phyloP scores from a whole-genome alignment of 2,888 invertebrate species.

The Trichopoda pennipes region DNA sequence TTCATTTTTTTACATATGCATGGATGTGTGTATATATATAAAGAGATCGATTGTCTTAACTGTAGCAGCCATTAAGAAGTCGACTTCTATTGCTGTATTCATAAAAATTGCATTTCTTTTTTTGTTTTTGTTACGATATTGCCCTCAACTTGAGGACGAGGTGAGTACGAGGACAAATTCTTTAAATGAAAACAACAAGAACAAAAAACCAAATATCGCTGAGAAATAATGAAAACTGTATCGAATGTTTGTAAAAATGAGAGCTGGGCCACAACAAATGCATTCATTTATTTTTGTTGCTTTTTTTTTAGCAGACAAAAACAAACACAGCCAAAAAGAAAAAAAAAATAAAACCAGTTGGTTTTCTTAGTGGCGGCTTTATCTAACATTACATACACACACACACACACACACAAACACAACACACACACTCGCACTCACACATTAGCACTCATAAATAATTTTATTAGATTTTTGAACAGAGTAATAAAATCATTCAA shows the following conservation, averaged over 20 bases:
- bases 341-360: slow-evolving; percentile 33
- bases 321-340: neutral
- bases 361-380: slow-evolving; percentile 19
- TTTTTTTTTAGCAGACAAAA: slow-evolving; percentile 47
- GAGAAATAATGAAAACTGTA: slow-evolving; percentile 31
- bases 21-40: too few relatives aligned
- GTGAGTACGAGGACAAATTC: slow-evolving; percentile 68
- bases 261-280: slow-evolving; percentile 44
- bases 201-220: slow-evolving; percentile 3
- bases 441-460: too few relatives aligned
- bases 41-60: neutral
- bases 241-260: slow-evolving; percentile 39
- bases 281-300: slow-evolving; percentile 23
- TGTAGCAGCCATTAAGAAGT: slow-evolving; percentile 19
- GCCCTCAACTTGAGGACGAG: slow-evolving; percentile 68
- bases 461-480: slow-evolving; percentile 8
- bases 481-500: neutral
- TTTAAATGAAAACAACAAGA: slow-evolving; percentile 9
- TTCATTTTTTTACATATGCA: too few relatives aligned
- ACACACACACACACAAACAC: neutral
- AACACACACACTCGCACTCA: neutral
- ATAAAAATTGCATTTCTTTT: neutral
- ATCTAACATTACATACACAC: neutral
- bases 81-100: neutral
- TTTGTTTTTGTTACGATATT: slow-evolving; percentile 40